Evolutionary conservation across 2,113 vertebrate species (phyloP).

Genomic region (Aix galericulata): DNA sequence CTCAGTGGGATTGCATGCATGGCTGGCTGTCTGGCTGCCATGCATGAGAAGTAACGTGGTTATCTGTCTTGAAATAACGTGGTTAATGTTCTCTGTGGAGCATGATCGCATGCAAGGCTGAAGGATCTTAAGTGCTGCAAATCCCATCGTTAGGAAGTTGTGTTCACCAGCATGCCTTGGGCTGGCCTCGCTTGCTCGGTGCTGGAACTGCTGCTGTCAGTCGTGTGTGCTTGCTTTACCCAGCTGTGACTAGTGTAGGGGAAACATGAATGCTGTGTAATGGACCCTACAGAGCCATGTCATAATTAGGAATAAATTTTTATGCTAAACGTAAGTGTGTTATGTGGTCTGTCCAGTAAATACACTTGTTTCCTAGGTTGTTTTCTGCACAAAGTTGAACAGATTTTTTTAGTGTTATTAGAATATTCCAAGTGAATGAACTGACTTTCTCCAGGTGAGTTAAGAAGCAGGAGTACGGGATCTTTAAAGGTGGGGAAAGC

Average conservation of each 20-base stretch:
- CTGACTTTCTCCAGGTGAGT: background rate
- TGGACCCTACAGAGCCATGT: background rate
- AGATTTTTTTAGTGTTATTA: background rate
- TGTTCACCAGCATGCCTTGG: background rate
- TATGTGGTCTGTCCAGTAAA: no score
- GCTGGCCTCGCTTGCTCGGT: background rate
- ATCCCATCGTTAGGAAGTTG: background rate
- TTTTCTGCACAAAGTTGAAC: background rate
- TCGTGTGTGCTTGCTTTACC: background rate
- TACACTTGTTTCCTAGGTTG: background rate
- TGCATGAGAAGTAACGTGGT: background rate
- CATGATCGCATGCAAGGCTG: no score
- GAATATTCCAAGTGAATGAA: background rate
- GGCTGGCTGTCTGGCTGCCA: background rate
- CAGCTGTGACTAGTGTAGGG: background rate
- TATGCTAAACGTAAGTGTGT: background rate
- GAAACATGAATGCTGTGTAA: background rate
- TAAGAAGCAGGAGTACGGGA: background rate
- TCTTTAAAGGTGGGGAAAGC: background rate
- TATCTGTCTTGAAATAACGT: background rate
- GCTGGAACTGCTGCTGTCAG: background rate
- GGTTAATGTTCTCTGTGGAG: background rate
- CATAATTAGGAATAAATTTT: background rate
- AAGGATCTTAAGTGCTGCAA: background rate
- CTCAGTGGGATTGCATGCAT: background rate